phyloP scores from a whole-genome alignment of 2,797 vertebrate genomes.

The Coranthus polyacanthus region DNA sequence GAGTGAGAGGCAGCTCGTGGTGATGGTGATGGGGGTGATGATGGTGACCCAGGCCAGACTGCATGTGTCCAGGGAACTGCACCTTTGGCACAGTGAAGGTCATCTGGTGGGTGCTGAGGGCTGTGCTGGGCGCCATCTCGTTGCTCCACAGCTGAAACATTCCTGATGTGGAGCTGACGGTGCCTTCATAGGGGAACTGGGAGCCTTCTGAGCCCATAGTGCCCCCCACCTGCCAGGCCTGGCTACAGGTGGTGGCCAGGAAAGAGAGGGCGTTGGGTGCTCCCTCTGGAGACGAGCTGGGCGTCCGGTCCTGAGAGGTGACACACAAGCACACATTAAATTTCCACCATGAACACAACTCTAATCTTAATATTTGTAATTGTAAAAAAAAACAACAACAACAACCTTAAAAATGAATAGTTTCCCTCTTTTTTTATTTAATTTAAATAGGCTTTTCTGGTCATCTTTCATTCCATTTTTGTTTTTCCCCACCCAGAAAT shows the following conservation, averaged over 20 bases:
- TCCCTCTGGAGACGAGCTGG: conserved; percentile 87
- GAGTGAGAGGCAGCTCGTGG: conserved; percentile 90
- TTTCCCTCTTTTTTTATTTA: too few relatives aligned
- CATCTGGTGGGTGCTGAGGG: conserved; percentile 87
- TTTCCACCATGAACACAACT: neutral
- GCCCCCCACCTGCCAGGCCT: conserved; percentile 84
- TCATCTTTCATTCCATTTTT: too few relatives aligned
- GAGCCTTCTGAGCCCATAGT: conserved; percentile 79
- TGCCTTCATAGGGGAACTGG: conserved; percentile 85
- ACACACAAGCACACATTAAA: conserved; percentile 30
- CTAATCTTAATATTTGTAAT: neutral
- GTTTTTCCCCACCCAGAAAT: too few relatives aligned
- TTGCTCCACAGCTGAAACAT: conserved; percentile 93
- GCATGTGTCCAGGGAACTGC: conserved; percentile 87
- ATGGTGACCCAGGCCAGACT: conserved; percentile 82
- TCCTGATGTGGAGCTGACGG: conserved; percentile 83
- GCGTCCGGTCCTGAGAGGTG: conserved; percentile 84
- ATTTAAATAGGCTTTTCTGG: too few relatives aligned
- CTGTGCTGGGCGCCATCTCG: conserved; percentile 83
- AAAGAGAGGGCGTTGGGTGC: conserved; percentile 84
- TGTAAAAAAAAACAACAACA: too few relatives aligned
- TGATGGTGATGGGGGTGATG: conserved; percentile 88
- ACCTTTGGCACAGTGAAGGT: conserved; percentile 89
- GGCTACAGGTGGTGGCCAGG: conserved; percentile 87
- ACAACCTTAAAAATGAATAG: too few relatives aligned